phyloP scores from a whole-genome alignment of 1,140 invertebrate genomes.

The Callitettix versicolor region DNA sequence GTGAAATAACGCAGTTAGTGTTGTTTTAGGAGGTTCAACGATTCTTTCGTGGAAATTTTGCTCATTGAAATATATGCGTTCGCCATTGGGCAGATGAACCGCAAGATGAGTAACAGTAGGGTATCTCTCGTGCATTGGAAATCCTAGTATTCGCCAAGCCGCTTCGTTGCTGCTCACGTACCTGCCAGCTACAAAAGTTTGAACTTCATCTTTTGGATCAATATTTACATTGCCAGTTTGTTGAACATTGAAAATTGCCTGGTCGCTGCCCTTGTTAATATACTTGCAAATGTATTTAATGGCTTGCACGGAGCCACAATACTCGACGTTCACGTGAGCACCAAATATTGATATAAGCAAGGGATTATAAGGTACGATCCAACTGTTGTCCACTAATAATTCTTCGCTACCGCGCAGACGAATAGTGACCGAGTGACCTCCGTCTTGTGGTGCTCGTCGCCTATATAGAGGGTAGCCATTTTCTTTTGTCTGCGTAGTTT shows the following conservation, averaged over 20 bases:
- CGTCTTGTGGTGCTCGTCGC: conserved; percentile 1
- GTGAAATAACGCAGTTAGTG: not conserved
- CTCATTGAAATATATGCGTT: not conserved
- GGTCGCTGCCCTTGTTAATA: conserved; percentile 35
- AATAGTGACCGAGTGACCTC: not conserved
- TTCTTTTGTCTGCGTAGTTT: not conserved
- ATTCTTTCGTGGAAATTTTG: not conserved
- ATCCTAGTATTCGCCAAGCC: not conserved
- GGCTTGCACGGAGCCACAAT: conserved; percentile 30
- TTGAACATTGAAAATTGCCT: conserved; percentile 29
- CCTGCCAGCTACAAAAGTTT: conserved; percentile 29
- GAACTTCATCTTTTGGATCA: conserved; percentile 4
- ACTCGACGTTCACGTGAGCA: conserved; percentile 26
- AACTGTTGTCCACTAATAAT: not conserved
- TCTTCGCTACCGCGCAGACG: not conserved
- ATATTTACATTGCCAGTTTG: too few species aligned
- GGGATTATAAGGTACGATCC: not conserved
- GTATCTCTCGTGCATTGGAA: not conserved
- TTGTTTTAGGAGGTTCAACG: not conserved
- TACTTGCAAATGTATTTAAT: conserved; percentile 35
- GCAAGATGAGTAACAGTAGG: not conserved
- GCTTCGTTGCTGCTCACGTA: conserved; percentile 30
- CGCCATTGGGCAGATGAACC: not conserved
- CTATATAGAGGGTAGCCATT: not conserved
- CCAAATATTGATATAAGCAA: not conserved